Evolutionary conservation across 2,113 vertebrate species (phyloP), one percentile per base, ranked within the genome.

Genomic region (Oreocharis arfaki): DNA sequence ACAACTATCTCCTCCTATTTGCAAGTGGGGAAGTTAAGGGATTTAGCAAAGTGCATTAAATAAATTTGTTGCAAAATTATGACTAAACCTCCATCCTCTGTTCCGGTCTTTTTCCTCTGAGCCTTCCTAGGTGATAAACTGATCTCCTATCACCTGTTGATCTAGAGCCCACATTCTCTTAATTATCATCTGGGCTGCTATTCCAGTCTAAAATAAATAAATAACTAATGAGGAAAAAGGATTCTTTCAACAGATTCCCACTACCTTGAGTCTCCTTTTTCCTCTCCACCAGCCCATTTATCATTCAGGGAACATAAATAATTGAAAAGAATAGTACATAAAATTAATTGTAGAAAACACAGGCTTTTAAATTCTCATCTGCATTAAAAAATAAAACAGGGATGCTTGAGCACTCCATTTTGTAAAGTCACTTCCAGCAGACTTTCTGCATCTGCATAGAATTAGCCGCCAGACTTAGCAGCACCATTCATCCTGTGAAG

Each of bases 321-420:
- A 97, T 96, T 96, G 88, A 97, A 84, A 96, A 95, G 93, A 97
- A 96, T 90, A 97, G 95, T 96, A 96, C 74, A 93, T 96, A 97
- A 95, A 96, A 97, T 97, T 97, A 97, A 96, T 95, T 97, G 97
- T 92, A 74, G 84, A 93, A 97, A 96, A 96, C 61, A 92, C 59
- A 91, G 80, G 91, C 95, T 97, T 96, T 97, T 96, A 96, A 96
- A 96, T 93, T 93, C 88, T 96, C 93, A 93, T 96, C 91, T 95
- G 67, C 91, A 96, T 97, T 96, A 97, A 96, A 97, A 97, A 97
- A 93, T 94, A 97, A 96, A 96, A 76, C 56, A 69, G 26, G 42
- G n/a, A 84, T 84, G 57, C 74, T 73, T 65, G 33, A 75, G 53
- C 16, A 64, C 41, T 94, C 81, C 68, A 85, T 95, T 96, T 84